Evolutionary conservation across 2,113 vertebrate species (phyloP), one percentile per base, ranked within the genome.

Genomic region (Dissostichus mawsoni): DNA sequence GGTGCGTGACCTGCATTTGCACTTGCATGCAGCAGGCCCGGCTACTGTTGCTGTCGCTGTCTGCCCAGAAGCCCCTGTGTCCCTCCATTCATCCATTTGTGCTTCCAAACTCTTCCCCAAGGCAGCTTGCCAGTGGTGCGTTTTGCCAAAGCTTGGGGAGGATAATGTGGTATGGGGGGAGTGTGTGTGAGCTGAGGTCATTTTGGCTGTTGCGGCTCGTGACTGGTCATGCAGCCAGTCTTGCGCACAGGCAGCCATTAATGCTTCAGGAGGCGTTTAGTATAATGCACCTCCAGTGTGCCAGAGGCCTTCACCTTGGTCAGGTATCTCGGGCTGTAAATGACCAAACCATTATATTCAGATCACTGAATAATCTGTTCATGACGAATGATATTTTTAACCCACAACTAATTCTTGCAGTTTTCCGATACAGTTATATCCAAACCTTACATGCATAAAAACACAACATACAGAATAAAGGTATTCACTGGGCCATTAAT

Each of bases 1-100:
- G 41, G 90, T 92, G 94, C 92, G 92, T 95, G 94, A 95, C 94
- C 93, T 92, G 93, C 93, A 94, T 95, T 94, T 94, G 93, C 94
- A 95, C 94, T 94, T 93, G 92, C 93, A 93, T 92, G 91, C 89
- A 87, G 91, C 85, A 47, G 87, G 86, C 87, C 85, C 85, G 12
- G 92, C 92, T 95, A 93, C 95, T 93, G 93, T 95, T 93, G 92
- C 93, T 69, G 92, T 90, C 77, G 91, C 90, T 90, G 93, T 92
- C 88, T 86, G 70, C 86, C 85, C 90, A 76, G 90, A 85, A 90
- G 90, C 87, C 89, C 87, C 88, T 78, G 91, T 86, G 89, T 90
- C 87, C 86, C 81, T 79, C 87, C 90, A 93, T 91, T 94, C 92
- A 92, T 92, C 89, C 83, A 72, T 66, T 85, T 62, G 82, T 80